Evolutionary conservation across 2,888 invertebrate species (phyloP).

Genomic region (Rhogogaster chlorosoma): DNA sequence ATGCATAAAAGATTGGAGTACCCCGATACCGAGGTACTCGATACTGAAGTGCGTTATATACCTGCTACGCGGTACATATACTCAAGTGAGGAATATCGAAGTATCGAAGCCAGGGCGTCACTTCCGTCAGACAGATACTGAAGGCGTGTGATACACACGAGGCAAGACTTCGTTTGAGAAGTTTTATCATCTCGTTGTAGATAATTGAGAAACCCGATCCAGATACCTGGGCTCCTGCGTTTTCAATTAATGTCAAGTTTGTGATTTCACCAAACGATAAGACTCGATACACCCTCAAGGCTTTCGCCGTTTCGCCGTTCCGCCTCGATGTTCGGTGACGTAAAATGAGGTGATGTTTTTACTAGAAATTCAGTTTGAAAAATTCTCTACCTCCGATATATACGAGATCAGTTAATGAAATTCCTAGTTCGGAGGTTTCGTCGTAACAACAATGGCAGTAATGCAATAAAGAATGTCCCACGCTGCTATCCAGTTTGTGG

Average conservation of each 20-base stretch:
- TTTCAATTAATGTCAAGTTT: slow-evolving; percentile 15
- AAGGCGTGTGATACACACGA: background rate
- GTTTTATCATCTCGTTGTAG: background rate
- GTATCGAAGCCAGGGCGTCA: slow-evolving; percentile 2
- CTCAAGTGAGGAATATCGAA: background rate
- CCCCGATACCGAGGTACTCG: background rate
- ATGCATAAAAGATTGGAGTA: slow-evolving; percentile 27
- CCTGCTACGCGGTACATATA: background rate
- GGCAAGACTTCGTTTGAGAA: background rate
- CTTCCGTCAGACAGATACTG: background rate
- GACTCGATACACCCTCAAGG: background rate
- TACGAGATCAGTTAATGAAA: background rate
- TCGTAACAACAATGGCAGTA: background rate
- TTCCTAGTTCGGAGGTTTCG: background rate
- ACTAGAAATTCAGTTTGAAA: background rate
- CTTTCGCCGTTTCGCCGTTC: too few species aligned
- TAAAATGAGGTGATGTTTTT: background rate
- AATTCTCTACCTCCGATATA: background rate
- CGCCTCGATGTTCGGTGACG: background rate
- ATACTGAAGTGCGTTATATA: background rate
- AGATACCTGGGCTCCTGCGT: background rate
- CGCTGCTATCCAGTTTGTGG: background rate
- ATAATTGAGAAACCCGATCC: background rate
- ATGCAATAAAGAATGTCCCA: background rate
- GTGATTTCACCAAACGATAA: background rate